phyloP scores from a whole-genome alignment of 2,113 vertebrate species.

The Phrynocephalus versicolor region DNA sequence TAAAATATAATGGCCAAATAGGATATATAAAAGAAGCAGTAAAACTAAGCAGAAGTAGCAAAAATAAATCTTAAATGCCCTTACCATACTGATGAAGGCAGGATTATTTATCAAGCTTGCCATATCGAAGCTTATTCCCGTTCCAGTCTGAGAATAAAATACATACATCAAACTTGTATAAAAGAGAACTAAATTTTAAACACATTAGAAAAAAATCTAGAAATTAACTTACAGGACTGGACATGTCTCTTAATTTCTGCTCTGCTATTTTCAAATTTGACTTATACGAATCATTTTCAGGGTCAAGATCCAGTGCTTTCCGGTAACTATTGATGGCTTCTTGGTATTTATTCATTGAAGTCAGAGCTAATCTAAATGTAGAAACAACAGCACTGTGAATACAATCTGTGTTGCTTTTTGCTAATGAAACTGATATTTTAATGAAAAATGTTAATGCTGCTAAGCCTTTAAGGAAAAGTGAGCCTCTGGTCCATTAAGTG shows the following conservation, averaged over 20 bases:
- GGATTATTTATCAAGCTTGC: conserved; percentile 98
- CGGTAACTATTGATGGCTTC: conserved; percentile 94
- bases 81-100: conserved; percentile 98
- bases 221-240: conserved; percentile 88
- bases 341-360: conserved; percentile 92
- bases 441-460: background rate
- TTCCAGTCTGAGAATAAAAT: conserved; percentile 83
- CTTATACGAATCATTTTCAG: conserved; percentile 96
- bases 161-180: conserved; percentile 43
- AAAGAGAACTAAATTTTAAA: conserved; percentile 6
- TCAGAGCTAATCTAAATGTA: conserved; percentile 87
- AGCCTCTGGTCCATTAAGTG: background rate
- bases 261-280: conserved; percentile 96
- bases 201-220: conserved; percentile 32
- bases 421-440: background rate
- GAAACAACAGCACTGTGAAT: conserved; percentile 26
- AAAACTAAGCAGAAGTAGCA: background rate
- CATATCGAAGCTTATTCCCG: conserved; percentile 96
- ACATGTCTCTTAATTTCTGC: conserved; percentile 91
- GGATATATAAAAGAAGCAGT: background rate
- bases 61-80: conserved; percentile 53
- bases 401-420: conserved; percentile 27
- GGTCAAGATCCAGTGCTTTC: conserved; percentile 94
- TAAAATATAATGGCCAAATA: background rate
- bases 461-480: background rate